Base-by-base conservation (phyloP, 2,888 invertebrate species). In the Cheilosia soror region DNA sequence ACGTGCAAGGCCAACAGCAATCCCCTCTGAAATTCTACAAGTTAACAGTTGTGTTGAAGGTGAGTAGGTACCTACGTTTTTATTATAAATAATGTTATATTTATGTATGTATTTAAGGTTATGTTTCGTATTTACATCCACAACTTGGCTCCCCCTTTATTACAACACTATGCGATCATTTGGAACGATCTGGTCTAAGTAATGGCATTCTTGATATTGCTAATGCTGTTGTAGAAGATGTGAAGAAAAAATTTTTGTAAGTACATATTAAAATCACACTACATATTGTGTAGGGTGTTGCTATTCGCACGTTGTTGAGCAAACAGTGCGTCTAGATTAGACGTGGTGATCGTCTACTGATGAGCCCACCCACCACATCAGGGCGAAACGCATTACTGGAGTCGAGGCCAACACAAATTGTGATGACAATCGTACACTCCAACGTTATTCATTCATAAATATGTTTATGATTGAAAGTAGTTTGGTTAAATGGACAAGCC, bases 41-140 rank as follows among this genome's bases (percentile, higher is more conserved):
- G 4, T 81, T 11, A 42, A 49, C 37, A 81, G 81, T 9, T 76
- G 81, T 6, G 75, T 81, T 2, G 81, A 81, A 76, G 81, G 75
- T 76, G 11, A 49, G 55, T 6, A 15, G 1, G 13, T 47, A 13
- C 9, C 6, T 33, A 25, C 5, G n/a, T 31, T 49, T 11, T 33
- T 13, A 15, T 4, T n/a, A 40, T 6, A 37, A 20, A 20, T 20
- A 20, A 20, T 20, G 0, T 20, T 20, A 20, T 20, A 20, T 20
- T 20, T 20, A 0, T 51, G 29, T 40, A 20, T 20, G 20, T 31
- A 20, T 65, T 72, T 9, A 27, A 81, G 81, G 81, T 15, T 81
- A 76, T 49, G 75, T 75, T 15, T 81, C 81, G 1, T 81, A 71
- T 51, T 63, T 75, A 9, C 13, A 51, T 13, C 27, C 57, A 9